Conservation (phyloP, 2,113 vertebrate genomes). For the Tricholaema leucomelas region DNA sequence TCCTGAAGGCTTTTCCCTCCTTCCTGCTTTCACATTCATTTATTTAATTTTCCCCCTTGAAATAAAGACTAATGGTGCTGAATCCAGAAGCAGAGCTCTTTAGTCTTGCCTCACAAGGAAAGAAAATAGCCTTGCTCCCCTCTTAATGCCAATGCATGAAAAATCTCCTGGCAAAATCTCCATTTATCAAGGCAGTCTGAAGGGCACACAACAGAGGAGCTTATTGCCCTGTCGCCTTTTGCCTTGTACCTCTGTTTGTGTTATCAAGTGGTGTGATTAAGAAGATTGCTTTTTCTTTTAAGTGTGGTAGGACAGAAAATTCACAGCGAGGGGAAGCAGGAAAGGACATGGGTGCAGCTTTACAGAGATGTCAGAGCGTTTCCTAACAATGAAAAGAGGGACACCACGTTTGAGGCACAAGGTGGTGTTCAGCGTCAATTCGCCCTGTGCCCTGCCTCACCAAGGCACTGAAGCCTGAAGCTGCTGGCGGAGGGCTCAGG, state of each 20-base stretch:
- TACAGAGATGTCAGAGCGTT: neutral
- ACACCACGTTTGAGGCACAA: neutral
- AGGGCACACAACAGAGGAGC: neutral
- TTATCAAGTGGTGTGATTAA: constrained; percentile 23
- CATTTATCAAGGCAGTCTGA: constrained; percentile 38
- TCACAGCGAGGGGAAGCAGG: neutral
- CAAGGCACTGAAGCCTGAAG: neutral
- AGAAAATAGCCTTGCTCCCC: constrained; percentile 42
- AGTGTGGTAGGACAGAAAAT: neutral
- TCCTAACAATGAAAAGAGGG: neutral
- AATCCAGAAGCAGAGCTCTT: neutral
- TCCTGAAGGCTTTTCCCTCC: neutral
- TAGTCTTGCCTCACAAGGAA: neutral
- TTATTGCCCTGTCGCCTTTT: neutral
- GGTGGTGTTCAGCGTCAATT: neutral
- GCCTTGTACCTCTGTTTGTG: constrained; percentile 27
- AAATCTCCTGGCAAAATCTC: neutral
- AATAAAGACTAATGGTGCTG: neutral
- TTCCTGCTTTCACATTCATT: neutral
- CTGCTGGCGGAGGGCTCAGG: neutral
- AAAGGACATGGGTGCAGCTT: neutral
- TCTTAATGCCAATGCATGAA: constrained; percentile 24
- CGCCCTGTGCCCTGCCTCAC: rapidly evolving
- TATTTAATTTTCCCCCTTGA: constrained; percentile 17
- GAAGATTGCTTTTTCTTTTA: constrained; percentile 35